phyloP scores from a whole-genome alignment of 2,113 vertebrate genomes.

The Callipepla squamata region DNA sequence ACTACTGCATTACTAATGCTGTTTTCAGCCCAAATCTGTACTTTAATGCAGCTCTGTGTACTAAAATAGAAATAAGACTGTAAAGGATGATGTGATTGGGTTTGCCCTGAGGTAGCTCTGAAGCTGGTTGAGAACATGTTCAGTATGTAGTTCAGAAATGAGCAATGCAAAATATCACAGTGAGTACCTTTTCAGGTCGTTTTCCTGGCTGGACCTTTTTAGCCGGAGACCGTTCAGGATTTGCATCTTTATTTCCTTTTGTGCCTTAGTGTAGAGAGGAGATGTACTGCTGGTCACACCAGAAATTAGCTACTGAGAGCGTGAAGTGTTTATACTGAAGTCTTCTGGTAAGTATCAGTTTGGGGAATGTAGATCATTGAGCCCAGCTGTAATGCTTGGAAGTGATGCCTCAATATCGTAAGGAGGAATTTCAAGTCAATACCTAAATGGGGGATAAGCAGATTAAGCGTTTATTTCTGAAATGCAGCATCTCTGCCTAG shows the following conservation, averaged over 20 bases:
- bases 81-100: not conserved
- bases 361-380: not conserved
- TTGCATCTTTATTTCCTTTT: not conserved
- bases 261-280: not conserved
- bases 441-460: not conserved
- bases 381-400: not conserved
- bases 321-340: not conserved
- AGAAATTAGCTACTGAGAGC: not conserved
- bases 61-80: slow-evolving; percentile 30
- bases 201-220: not conserved
- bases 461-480: not conserved
- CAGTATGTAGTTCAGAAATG: not conserved
- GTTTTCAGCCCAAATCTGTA: slow-evolving; percentile 46
- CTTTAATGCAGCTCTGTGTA: slow-evolving; percentile 25
- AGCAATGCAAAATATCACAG: not conserved
- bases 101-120: not conserved
- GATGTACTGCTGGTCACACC: not conserved
- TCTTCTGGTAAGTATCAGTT: not conserved
- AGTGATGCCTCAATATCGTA: not conserved
- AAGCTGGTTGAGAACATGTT: not conserved
- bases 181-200: not conserved
- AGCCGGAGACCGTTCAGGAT: not conserved
- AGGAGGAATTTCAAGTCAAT: not conserved
- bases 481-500: not conserved
- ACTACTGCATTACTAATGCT: not conserved